Conservation (phyloP, 1,140 invertebrate species). For the Antheraea mylitta region DNA sequence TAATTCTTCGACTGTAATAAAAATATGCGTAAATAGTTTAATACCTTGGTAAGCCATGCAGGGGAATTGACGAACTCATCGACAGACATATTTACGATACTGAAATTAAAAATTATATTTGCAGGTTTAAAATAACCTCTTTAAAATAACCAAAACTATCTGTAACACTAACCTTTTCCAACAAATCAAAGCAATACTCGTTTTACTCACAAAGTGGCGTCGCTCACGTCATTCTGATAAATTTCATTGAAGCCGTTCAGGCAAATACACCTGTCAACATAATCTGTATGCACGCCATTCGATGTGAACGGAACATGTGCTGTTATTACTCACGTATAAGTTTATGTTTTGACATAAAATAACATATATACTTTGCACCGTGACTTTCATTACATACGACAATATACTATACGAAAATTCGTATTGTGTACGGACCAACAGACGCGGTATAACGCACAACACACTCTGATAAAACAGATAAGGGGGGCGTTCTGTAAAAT, state of each 20-base stretch:
- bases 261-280: slow-evolving; percentile 12
- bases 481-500: slow-evolving; percentile 57
- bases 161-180: slow-evolving; percentile 1
- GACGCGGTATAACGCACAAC: slow-evolving; percentile 43
- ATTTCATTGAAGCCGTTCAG: slow-evolving; percentile 33
- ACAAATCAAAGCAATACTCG: background rate
- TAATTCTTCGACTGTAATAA: too few relatives aligned
- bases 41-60: slow-evolving; percentile 72
- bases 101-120: background rate
- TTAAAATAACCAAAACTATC: background rate
- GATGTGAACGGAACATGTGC: background rate
- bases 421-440: slow-evolving; percentile 27
- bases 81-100: slow-evolving; percentile 52
- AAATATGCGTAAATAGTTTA: background rate
- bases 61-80: slow-evolving; percentile 72
- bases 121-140: background rate
- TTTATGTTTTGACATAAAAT: background rate
- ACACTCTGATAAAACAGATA: slow-evolving; percentile 72
- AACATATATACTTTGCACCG: background rate
- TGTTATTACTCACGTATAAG: background rate
- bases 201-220: slow-evolving; percentile 14
- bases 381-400: background rate
- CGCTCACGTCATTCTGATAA: slow-evolving; percentile 40
- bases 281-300: background rate
- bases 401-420: too few relatives aligned